Percentiles rank a stretch among this genome's conserved stretches.
Conservation (phyloP, 2,797 vertebrate species). For the Hoplostethus mediterraneus region DNA sequence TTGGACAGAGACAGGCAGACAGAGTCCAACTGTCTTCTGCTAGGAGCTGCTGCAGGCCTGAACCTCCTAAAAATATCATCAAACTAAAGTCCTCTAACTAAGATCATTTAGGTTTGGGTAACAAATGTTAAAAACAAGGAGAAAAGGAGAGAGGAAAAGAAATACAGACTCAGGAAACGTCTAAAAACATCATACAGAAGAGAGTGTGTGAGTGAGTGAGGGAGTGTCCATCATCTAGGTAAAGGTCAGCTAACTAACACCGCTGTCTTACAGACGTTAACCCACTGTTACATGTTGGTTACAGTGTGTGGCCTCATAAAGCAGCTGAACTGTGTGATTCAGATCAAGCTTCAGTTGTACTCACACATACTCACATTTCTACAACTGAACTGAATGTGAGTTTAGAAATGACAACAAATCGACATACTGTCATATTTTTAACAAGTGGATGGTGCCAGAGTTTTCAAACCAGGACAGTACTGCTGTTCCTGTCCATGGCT, state of each 20-base stretch:
- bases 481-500: neutral
- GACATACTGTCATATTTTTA: neutral
- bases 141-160: neutral
- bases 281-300: neutral
- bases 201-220: too few species aligned
- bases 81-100: neutral
- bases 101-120: neutral
- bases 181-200: too few species aligned
- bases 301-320: neutral
- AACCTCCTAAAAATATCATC: neutral
- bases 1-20: constrained; percentile 6
- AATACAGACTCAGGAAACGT: too few species aligned
- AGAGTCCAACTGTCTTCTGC: constrained; percentile 5
- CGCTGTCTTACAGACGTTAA: too few species aligned
- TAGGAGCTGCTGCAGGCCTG: constrained; percentile 5
- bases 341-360: neutral
- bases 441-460: neutral
- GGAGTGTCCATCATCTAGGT: too few species aligned
- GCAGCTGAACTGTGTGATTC: neutral
- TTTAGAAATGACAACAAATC: constrained; percentile 1
- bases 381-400: neutral
- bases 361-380: neutral
- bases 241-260: too few species aligned
- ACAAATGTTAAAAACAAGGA: neutral
- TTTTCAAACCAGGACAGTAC: neutral